Conservation (phyloP, 2,888 invertebrate genomes). For the Nipponacmea schrenckii region DNA sequence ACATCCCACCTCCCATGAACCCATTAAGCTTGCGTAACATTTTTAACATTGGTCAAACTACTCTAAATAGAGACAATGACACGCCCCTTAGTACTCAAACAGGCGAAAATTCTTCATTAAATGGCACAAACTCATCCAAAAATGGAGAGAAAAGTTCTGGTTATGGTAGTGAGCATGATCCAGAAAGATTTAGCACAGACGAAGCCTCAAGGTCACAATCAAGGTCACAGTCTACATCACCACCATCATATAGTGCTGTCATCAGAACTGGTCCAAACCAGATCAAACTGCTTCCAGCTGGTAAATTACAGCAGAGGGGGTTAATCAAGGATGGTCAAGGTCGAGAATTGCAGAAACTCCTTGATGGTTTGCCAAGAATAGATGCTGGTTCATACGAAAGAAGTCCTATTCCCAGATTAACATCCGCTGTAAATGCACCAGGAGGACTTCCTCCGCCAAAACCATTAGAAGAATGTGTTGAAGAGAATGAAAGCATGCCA, state of each 20-base stretch:
- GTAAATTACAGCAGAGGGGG: constrained; percentile 39
- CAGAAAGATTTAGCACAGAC: constrained; percentile 53
- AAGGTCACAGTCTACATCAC: constrained; percentile 41
- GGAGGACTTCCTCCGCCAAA: constrained; percentile 8
- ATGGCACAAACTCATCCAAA: constrained; percentile 51
- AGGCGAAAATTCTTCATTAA: constrained; percentile 49
- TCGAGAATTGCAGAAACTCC: constrained; percentile 48
- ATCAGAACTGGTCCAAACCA: constrained; percentile 60
- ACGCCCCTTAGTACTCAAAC: constrained; percentile 47
- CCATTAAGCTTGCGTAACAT: constrained; percentile 54
- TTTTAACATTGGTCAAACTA: constrained; percentile 44
- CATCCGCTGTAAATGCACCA: background rate
- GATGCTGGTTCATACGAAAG: constrained; percentile 54
- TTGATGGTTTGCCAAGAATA: constrained; percentile 56
- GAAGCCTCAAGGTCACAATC: constrained; percentile 44
- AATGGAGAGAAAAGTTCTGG: constrained; percentile 59
- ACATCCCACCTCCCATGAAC: constrained; percentile 59
- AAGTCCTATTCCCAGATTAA: constrained; percentile 40
- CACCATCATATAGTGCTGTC: constrained; percentile 58
- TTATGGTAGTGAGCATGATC: constrained; percentile 60
- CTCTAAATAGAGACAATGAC: constrained; percentile 41
- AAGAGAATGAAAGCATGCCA: constrained; percentile 45
- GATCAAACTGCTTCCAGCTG: constrained; percentile 57
- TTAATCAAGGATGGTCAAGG: constrained; percentile 26
- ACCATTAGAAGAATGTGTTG: constrained; percentile 25